Base-by-base conservation (phyloP, 2,113 vertebrate species). In the Thalassarche chlororhynchos region DNA sequence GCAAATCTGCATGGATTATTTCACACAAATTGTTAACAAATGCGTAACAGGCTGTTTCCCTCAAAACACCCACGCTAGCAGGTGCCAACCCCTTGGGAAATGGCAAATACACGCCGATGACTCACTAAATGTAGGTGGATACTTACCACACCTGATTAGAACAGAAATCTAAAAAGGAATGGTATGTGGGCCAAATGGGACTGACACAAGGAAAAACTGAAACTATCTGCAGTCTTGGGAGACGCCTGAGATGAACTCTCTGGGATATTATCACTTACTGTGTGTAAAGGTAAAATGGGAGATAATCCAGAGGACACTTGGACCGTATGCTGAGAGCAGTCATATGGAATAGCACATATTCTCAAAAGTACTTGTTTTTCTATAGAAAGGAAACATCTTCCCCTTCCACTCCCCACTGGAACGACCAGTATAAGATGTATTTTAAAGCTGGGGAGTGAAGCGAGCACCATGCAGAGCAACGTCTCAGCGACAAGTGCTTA, bases 91-190 rank as follows among this genome's bases (percentile, higher is more conserved):
- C 79, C 80, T 64, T 71, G 86, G 94, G 90, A 92, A 90, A 81
- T 21, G 57, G 94, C 92, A 95, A 14, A 69, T 15, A 52, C 55
- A 51, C 34, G 55, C 83, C 13, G 29, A n/a, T 93, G 89, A 93
- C 80, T 96, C 94, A 95, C 16, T 8, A 26, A 29, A 75, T 6
- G 90, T 60, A 78, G 88, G 95, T 69, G 94, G 92, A 51, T 89
- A 49, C 71, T 68, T 29, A 81, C 69, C 86, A 78, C 89, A 95
- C 86, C 94, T 93, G 90, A 90, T 78, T 60, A 84, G 55, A 81
- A 65, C 47, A 80, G 68, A 61, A 86, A 74, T 38, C 90, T 55
- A 42, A 47, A 86, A 82, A 46, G 80, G 42, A 92, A 86, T 8
- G 25, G 60, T 65, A 57, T 51, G 79, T 68, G 84, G 88, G 96